phyloP scores from a whole-genome alignment of 2,888 invertebrate species.

The Pseudococcus jackbeardsleyi region DNA sequence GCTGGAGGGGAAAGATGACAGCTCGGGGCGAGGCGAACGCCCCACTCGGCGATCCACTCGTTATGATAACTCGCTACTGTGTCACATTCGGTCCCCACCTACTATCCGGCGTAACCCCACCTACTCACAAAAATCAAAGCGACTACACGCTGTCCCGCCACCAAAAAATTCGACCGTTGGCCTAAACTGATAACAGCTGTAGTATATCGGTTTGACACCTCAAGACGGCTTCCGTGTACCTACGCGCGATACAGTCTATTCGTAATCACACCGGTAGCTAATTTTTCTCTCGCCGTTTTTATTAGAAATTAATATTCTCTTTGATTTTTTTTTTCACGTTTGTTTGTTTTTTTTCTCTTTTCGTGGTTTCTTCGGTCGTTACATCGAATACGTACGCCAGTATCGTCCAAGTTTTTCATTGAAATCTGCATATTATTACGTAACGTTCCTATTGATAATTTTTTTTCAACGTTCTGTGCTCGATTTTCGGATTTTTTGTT shows the following conservation, averaged over 20 bases:
- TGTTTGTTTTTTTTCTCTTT: not conserved
- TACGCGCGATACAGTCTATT: slow-evolving; percentile 55
- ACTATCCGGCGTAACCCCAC: slow-evolving; percentile 55
- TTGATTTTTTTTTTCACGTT: slow-evolving; percentile 43
- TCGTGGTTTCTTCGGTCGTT: not conserved
- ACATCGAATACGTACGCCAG: not conserved
- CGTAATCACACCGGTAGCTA: slow-evolving; percentile 60
- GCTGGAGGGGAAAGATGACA: slow-evolving; percentile 56
- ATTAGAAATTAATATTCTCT: not conserved
- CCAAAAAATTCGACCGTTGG: slow-evolving; percentile 64
- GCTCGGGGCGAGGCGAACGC: slow-evolving; percentile 60
- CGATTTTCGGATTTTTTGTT: not conserved
- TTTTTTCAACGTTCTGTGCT: slow-evolving; percentile 25
- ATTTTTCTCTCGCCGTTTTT: slow-evolving; percentile 31
- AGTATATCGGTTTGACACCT: slow-evolving; percentile 65
- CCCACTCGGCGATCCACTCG: slow-evolving; percentile 38
- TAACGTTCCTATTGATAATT: not conserved
- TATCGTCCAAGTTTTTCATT: not conserved
- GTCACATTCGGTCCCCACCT: slow-evolving; percentile 62
- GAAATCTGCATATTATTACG: not conserved
- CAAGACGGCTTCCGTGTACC: slow-evolving; percentile 64
- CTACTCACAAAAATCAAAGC: slow-evolving; percentile 61
- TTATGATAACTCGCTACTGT: slow-evolving; percentile 59
- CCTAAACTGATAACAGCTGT: slow-evolving; percentile 64
- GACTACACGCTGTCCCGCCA: slow-evolving; percentile 50